Evolutionary conservation across 2,113 vertebrate species (phyloP).

Genomic region (Nesoenas mayeri): DNA sequence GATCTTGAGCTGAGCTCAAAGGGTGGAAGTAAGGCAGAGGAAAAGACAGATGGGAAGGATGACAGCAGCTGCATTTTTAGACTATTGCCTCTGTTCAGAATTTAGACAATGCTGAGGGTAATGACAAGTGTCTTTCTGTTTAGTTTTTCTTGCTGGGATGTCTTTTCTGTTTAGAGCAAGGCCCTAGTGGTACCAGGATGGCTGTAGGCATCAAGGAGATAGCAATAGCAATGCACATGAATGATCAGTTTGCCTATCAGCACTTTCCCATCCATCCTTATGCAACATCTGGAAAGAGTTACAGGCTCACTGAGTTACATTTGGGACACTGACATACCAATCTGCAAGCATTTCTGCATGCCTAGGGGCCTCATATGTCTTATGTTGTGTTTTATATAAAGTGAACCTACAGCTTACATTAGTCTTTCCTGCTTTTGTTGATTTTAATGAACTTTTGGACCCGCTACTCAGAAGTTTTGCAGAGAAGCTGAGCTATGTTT

Average conservation of each 20-base stretch:
- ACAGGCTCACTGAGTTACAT: not conserved
- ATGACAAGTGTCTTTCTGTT: not conserved
- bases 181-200: fast-evolving
- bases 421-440: not conserved
- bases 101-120: not conserved
- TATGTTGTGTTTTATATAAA: not conserved
- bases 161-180: not conserved
- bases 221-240: fast-evolving
- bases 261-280: fast-evolving
- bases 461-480: not conserved
- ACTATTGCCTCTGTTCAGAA: not conserved
- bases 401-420: not conserved
- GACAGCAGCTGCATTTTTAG: not conserved
- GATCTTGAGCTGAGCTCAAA: not conserved
- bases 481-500: not conserved
- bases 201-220: not conserved
- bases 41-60: not conserved
- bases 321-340: too few species aligned
- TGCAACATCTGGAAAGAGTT: not conserved
- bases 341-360: not conserved
- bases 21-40: not conserved
- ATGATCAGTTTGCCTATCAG: fast-evolving
- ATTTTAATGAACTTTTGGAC: not conserved
- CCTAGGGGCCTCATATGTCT: not conserved
- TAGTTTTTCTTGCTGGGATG: not conserved